Percentiles rank a stretch among this genome's conserved stretches.
phyloP scores from a whole-genome alignment of 2,888 invertebrate species.

The Lithophane leautieri region DNA sequence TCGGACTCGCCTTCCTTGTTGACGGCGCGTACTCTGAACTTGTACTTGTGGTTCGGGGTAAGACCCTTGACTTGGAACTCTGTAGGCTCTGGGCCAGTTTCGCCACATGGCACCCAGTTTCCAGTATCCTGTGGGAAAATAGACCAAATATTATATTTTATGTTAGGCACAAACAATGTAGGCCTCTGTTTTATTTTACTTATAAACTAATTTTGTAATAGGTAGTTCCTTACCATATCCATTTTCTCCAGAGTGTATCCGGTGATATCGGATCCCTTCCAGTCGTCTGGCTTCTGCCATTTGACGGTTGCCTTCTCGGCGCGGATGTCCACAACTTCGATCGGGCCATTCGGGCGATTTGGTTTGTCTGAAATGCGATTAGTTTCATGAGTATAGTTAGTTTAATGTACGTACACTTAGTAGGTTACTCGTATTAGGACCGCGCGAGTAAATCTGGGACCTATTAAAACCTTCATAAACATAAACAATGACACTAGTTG shows the following conservation, averaged over 20 bases:
- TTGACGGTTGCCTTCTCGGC: slow-evolving; percentile 97
- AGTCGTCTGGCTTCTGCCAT: slow-evolving; percentile 97
- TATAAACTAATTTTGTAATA: neutral
- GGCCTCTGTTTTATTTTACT: no score
- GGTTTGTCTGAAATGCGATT: slow-evolving; percentile 93
- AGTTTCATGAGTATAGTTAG: neutral
- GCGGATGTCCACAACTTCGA: slow-evolving; percentile 96
- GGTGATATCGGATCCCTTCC: slow-evolving; percentile 96
- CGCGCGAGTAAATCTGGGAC: neutral
- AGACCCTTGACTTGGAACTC: slow-evolving; percentile 96
- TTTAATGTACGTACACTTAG: neutral
- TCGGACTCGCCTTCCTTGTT: slow-evolving; percentile 99
- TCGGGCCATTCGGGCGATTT: slow-evolving; percentile 95
- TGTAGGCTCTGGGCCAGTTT: slow-evolving; percentile 95
- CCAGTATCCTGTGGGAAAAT: slow-evolving; percentile 93
- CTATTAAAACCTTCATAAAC: neutral
- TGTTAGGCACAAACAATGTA: no score
- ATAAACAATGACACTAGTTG: no score
- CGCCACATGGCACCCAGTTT: slow-evolving; percentile 98
- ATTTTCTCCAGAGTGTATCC: slow-evolving; percentile 98
- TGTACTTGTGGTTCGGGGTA: slow-evolving; percentile 98
- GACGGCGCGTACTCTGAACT: slow-evolving; percentile 98
- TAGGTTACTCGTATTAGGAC: neutral
- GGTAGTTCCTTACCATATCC: slow-evolving; percentile 92
- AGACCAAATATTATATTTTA: neutral